Base-by-base conservation (phyloP, 37 sponge, comb jelly and placozoan species). In the Aplysina aerophoba region DNA sequence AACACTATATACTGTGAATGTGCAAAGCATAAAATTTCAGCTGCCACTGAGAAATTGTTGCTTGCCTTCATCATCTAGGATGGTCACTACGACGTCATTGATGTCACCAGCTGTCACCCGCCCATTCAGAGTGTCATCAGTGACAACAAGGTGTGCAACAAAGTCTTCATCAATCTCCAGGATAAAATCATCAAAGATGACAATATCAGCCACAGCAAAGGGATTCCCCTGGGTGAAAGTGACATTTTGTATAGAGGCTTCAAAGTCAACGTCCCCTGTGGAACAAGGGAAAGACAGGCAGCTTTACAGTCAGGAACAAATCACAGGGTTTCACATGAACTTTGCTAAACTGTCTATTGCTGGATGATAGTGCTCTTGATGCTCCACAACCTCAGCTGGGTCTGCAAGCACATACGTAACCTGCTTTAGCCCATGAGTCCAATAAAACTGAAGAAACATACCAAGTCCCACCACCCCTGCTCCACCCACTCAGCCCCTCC, bases 101-200 rank as follows among this genome's bases (percentile, higher is more conserved):
- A 75, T 53, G n/a, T 75, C 50, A 19, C 78, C 78, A 22, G n/a
- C 78, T 41, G 78, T 41, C 33, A 75, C 78, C 17, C 78, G 41
- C 16, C 78, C 78, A 22, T 75, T 54, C 4, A 75, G 78, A 22
- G 78, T 75, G 37, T 41, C 44, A n/a, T 36, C 11, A 22, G 78
- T 24, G 38, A 75, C 37, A 36, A 75, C 24, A 22, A 75, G 54
- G 20, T 75, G 31, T 41, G 78, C 50, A 1, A 36, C 37, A 36
- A 75, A 75, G 37, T 39, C 37, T 75, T 75, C 78, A 21, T 30
- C 41, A 11, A 24, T 40, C 40, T 75, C 78, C 44, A 75, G 37
- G 38, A 75, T 21, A 36, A 0, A 11, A 16, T 75, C 78, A 75
- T 75, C 78, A 41, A 75, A 15, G 54, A 75, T 75, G 22, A 41